Evolutionary conservation across 2,888 invertebrate genomes (phyloP), one percentile per base, ranked within the genome.

Genomic region (Portevinia maculata): DNA sequence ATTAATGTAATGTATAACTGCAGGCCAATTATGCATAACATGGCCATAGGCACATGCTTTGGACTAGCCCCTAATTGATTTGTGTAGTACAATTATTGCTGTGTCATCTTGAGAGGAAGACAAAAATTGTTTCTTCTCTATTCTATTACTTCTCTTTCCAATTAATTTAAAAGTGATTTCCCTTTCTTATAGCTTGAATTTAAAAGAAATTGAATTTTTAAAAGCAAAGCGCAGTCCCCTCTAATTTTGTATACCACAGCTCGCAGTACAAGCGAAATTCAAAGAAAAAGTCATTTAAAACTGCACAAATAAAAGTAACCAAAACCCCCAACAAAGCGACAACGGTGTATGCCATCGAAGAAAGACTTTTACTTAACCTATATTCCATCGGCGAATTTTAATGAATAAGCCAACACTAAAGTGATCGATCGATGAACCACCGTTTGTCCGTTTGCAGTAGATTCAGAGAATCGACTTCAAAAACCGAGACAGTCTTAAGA

Each of bases 341-440:
- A 55, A 34, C 57, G 44, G 34, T 7, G 34, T 34, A 19, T 15
- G 30, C 41, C 48, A 39, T 67, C 39, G 34, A 17, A 39, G 30
- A 46, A 55, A 74, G 48, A 65, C 74, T 74, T 65, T 74, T 74
- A 65, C 74, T 74, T 57, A 74, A 65, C 64, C 74, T 65, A 74
- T 57, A 65, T 74, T 57, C 44, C 30, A 21, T 64, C n/a, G 41
- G 65, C 5, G 74, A 65, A 41, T 74, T 65, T 74, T 50, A 74
- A 74, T 74, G 55, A 64, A 55, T 28, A 74, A 41, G 24, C 39
- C 37, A 32, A 64, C 57, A 48, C 74, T 41, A 15, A 2, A 3
- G 39, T 57, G 55, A 65, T 57, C 74, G 32, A 65, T 65, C 50
- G 64, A 50, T 37, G 64, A 57, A 65, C 50, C 74, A 57, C 55